Conservation (phyloP, 23 tunicate species). For the Styela plicata region DNA sequence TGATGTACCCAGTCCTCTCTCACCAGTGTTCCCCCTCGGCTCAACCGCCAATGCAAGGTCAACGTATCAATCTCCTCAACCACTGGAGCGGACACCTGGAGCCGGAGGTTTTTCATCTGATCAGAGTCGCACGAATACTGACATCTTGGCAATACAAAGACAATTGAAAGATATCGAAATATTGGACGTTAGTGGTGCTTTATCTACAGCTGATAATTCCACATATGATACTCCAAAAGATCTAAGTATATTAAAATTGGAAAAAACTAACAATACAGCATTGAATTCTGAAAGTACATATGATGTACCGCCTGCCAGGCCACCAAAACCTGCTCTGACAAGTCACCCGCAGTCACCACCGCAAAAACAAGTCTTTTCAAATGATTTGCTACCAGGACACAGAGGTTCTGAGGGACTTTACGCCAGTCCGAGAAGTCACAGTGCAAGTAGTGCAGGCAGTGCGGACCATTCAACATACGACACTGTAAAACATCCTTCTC, state of each 20-base stretch:
- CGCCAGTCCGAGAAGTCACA: neutral
- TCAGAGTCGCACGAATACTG: neutral
- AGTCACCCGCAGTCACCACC: neutral
- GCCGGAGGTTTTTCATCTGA: neutral
- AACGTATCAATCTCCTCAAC: neutral
- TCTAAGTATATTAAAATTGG: neutral
- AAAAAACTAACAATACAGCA: neutral
- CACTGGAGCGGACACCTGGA: neutral
- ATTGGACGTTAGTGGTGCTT: neutral
- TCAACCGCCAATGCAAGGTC: neutral
- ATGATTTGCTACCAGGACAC: neutral
- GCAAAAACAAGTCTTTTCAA: neutral
- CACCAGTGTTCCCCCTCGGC: neutral
- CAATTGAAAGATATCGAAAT: neutral
- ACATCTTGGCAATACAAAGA: neutral
- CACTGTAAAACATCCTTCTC: neutral
- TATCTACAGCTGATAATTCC: neutral
- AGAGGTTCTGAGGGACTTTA: neutral
- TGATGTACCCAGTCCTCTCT: conserved; percentile 16
- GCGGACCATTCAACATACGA: conserved; percentile 9
- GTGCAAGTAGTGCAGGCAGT: neutral
- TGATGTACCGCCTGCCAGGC: conserved; percentile 56
- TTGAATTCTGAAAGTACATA: conserved; percentile 14
- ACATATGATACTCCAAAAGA: conserved; percentile 16
- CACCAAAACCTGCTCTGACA: conserved; percentile 41